Conservation (phyloP, 2,113 vertebrate species). For the Anser brachyrhynchus region DNA sequence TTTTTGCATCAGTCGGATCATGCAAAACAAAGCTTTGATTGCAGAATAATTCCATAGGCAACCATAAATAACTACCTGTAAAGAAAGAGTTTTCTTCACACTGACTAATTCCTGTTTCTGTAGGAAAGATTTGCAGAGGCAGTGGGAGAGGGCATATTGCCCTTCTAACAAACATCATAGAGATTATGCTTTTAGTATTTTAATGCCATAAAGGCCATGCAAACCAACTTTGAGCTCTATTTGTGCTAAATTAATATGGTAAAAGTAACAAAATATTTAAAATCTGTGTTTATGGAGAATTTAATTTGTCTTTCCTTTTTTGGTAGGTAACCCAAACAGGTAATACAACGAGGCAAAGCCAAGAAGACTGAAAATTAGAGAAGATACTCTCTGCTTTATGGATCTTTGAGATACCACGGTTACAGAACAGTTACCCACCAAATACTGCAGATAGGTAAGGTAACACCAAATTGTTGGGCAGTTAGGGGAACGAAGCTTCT, state of each 20-base stretch:
- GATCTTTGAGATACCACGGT: not conserved
- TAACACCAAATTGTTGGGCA: not conserved
- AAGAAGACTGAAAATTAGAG: not conserved
- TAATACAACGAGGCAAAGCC: not conserved
- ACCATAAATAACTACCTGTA: not conserved
- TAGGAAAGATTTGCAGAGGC: not conserved
- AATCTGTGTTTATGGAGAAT: slow-evolving; percentile 1
- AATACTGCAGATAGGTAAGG: not conserved
- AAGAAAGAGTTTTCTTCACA: not conserved
- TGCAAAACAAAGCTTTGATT: slow-evolving; percentile 24
- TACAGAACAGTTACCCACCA: not conserved
- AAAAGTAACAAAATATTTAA: slow-evolving; percentile 39
- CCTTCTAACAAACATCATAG: not conserved
- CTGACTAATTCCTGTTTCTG: not conserved
- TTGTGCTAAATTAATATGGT: slow-evolving; percentile 36
- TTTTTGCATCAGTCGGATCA: not conserved
- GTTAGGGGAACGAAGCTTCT: not conserved
- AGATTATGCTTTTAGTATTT: not conserved
- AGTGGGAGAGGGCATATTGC: not conserved
- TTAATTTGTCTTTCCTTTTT: not conserved
- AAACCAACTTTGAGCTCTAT: slow-evolving; percentile 16
- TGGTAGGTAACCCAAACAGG: not conserved
- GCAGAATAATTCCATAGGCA: not conserved
- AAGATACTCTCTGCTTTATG: not conserved
- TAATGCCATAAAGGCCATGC: not conserved